Base-by-base conservation (phyloP, 2,113 vertebrate genomes). In the Chaetodon trifascialis region DNA sequence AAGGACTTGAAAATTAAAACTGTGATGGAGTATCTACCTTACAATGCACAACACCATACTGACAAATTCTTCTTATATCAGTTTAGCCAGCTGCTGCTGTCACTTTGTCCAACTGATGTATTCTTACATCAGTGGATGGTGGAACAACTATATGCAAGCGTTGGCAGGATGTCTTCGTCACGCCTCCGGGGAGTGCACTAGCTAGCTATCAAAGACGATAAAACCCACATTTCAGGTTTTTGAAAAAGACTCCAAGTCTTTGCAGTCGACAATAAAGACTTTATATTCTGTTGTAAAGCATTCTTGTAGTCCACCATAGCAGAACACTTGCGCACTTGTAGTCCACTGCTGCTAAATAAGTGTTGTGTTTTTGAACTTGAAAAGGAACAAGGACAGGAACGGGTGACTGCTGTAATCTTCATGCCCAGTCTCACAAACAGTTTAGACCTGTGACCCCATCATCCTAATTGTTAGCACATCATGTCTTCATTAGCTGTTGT, bases 181-280 rank as follows among this genome's bases (percentile, higher is more conserved):
- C 17, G 21, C 63, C 46, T 69, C 30, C 44, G 55, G 67, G 49
- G 25, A 72, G 17, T 21, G 56, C 34, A 72, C 5, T 2, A 52
- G 15, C n/a, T 11, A 36, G 16, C 36, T 46, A 10, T 49, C n/a
- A 25, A 23, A 46, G 30, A 72, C 36, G 8, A 34, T 12, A 25
- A 71, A 79, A 70, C 64, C 4, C 44, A 76, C 44, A 58, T 47
- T 49, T 47, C 17, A 82, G 14, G n/a, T 36, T 19, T 7, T 5
- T 47, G 59, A 59, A 66, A 4, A 3, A 42, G 52, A 54, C 66
- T 68, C 0, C 10, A 23, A 56, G 40, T 47, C 2, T 64, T 14
- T 44, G 71, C 69, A 49, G 47, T 49, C 23, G 1, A 49, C 23
- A 72, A 3, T 21, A 56, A 55, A 16, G 21, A 21, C 17, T 36